A percentile compares a stretch with the other conserved stretches of the same genome.
These are phyloP conservation scores for Catostylus mosaicus DNA, from an alignment of 30 jellyfish, hydroid and myxozoan genomes.

Conservation along the genomic window DNA sequence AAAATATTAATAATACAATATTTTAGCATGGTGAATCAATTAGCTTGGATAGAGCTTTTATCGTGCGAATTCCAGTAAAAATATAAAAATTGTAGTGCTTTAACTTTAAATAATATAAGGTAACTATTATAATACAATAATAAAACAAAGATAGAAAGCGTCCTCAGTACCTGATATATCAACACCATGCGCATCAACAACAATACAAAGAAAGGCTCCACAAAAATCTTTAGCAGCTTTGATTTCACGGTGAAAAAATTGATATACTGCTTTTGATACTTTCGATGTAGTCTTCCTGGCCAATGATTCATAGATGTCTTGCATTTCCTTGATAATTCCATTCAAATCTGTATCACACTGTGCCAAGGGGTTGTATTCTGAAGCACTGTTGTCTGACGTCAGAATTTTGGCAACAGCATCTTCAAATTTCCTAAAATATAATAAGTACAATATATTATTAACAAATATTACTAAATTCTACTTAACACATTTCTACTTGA, in stretches of 20 bases:
- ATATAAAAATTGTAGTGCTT: too few species aligned
- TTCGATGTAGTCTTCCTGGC: conserved; percentile 37
- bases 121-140: too few species aligned
- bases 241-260: conserved; percentile 57
- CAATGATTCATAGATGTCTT: conserved; percentile 23
- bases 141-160: too few species aligned
- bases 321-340: background rate
- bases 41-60: too few species aligned
- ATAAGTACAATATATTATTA: background rate
- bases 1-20: too few species aligned
- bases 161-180: too few species aligned
- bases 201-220: background rate
- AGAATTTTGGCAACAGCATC: background rate
- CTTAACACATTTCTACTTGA: too few species aligned
- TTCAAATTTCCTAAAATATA: background rate
- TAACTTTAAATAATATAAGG: too few species aligned
- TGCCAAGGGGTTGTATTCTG: background rate
- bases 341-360: background rate
- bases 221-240: conserved; percentile 10
- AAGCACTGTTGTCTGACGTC: background rate
- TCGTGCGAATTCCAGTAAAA: too few species aligned
- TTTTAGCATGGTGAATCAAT: too few species aligned
- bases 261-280: conserved; percentile 34
- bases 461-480: background rate
- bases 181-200: too few species aligned